A percentile compares a stretch with the other conserved stretches of the same genome.
Evolutionary conservation across 2,888 invertebrate genomes (phyloP).

Genomic region (Selenia dentaria): DNA sequence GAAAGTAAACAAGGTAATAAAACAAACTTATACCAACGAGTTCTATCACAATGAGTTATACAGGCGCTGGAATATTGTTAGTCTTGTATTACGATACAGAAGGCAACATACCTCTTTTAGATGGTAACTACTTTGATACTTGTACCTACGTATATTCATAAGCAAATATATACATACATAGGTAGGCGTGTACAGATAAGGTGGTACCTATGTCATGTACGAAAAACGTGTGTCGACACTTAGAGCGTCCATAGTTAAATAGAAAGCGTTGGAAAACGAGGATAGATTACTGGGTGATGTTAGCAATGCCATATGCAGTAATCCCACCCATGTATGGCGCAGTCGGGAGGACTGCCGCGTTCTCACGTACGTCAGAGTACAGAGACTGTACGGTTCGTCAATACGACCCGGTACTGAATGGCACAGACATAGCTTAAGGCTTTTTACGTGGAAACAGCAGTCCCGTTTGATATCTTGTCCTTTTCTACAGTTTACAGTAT

Average conservation of each 20-base stretch:
- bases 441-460: conserved; percentile 2
- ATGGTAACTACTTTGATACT: neutral
- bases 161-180: conserved; percentile 13
- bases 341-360: conserved; percentile 51
- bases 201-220: conserved; percentile 6
- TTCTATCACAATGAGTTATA: no score
- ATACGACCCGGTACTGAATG: conserved; percentile 40
- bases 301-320: conserved; percentile 54
- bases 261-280: conserved; percentile 63
- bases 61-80: no score
- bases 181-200: conserved; percentile 2
- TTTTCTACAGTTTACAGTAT: neutral
- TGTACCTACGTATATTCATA: no score
- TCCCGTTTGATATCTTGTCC: conserved; percentile 11
- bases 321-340: conserved; percentile 59
- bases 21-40: no score
- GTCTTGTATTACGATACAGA: no score
- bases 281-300: conserved; percentile 51
- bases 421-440: conserved; percentile 19
- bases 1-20: no score
- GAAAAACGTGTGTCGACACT: conserved; percentile 18
- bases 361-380: conserved; percentile 57
- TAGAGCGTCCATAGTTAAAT: conserved; percentile 35
- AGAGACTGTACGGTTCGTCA: conserved; percentile 38
- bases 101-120: no score